Base-by-base conservation (phyloP, 2,797 vertebrate genomes). In the Nothura maculosa region DNA sequence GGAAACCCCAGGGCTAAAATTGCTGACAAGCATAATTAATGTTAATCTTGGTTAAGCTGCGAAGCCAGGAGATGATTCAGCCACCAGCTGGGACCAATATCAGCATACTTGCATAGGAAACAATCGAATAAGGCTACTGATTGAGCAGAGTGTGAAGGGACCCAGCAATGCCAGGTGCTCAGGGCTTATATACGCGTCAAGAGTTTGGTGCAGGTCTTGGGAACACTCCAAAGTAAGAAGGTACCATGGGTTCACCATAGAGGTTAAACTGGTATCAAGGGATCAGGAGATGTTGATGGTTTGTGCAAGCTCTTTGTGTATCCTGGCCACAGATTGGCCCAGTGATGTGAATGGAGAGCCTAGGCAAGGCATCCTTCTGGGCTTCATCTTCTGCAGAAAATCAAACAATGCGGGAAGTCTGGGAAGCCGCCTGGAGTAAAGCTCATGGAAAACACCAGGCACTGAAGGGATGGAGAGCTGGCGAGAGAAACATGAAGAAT, bases 71-170 rank as follows among this genome's bases (percentile, higher is more conserved):
- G 79, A 60, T 0, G 2, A n/a, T 36, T 43, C 68, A 16, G 57
- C 32, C 52, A n/a, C 64, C 86, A 79, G 27, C 81, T 79, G 90
- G 87, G 63, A 85, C 62, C 67, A 28, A 7, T 43, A 62, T 64
- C 2, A 1, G 19, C 12, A 9, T 15, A 38, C 15, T 85, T 88
- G 47, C 63, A 54, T 38, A 68, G 57, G n/a, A 57, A 58, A 42
- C 62, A 77, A 36, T 70, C 67, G 67, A 67, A 61, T 15, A 24
- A 48, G 72, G 30, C 54, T n/a, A 15, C 40, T 64, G 40, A n/a
- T 19, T 82, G 79, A 74, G 50, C 6, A 2, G 45, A 15, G n/a
- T 42, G 62, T 30, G 28, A 45, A 24, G 14, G 34, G 32, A 32
- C 18, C 9, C 34, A 45, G 7, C 7, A 21, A 66, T 3, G 8